Evolutionary conservation across 53 echinoderm and acorn worm genomes (phyloP).

Genomic region (Crossaster papposus): DNA sequence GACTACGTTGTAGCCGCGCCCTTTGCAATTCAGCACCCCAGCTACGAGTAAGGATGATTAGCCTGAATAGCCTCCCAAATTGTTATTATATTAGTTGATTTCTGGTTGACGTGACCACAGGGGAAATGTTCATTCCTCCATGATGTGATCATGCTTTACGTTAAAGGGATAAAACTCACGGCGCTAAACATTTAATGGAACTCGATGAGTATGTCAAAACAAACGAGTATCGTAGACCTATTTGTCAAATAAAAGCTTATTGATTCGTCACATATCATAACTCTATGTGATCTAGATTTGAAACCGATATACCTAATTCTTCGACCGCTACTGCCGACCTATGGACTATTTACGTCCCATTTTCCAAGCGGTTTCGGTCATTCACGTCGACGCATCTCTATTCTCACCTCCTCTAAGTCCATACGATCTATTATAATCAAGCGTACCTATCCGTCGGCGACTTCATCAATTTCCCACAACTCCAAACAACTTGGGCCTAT

Average conservation of each 20-base stretch:
- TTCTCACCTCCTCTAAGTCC: constrained; percentile 43
- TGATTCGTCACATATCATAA: not conserved
- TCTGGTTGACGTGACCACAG: too few species aligned
- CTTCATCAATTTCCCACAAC: constrained; percentile 1
- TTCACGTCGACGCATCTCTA: constrained; percentile 17
- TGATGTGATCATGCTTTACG: too few species aligned
- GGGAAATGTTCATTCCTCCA: too few species aligned
- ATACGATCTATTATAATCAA: constrained; percentile 34
- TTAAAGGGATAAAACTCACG: too few species aligned
- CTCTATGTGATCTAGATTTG: not conserved
- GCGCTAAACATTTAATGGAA: not conserved
- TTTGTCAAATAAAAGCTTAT: not conserved
- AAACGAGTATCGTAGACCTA: not conserved
- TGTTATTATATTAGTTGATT: too few species aligned
- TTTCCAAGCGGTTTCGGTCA: constrained; percentile 13
- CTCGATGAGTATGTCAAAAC: not conserved
- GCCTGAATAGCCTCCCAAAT: too few species aligned
- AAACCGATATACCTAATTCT: not conserved
- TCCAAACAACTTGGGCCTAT: constrained; percentile 39
- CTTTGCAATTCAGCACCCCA: too few species aligned
- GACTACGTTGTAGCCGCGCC: too few species aligned
- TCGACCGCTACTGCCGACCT: not conserved
- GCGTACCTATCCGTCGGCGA: constrained; percentile 23
- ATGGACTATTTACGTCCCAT: constrained; percentile 7
- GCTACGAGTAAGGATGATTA: too few species aligned